These are phyloP conservation scores for Luffia ferchaultella DNA, from an alignment of 2,888 invertebrate genomes.

Conservation along the genomic window DNA sequence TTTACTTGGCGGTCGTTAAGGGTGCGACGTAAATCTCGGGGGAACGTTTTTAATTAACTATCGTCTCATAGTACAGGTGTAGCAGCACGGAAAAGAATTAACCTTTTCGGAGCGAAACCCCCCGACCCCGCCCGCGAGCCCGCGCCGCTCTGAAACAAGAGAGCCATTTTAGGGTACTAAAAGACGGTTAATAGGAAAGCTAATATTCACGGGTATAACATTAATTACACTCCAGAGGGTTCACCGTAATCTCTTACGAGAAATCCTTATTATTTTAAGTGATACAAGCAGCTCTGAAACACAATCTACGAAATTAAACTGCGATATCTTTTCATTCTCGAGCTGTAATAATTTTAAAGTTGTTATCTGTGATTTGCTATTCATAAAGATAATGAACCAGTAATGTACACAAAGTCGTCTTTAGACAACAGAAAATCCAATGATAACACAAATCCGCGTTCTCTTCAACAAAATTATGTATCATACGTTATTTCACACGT, in stretches of 20 bases:
- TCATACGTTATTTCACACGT: no score
- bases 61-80: constrained; percentile 29
- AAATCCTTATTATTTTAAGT: constrained; percentile 52
- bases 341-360: no score
- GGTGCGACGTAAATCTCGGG: constrained; percentile 32
- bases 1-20: not conserved
- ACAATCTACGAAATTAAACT: constrained; percentile 3
- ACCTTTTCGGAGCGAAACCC: constrained; percentile 15
- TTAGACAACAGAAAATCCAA: no score
- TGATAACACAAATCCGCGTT: no score
- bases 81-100: constrained; percentile 34
- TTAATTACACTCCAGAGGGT: constrained; percentile 55
- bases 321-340: not conserved
- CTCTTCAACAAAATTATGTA: no score
- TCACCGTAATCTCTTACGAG: constrained; percentile 38
- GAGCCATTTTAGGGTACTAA: constrained; percentile 50
- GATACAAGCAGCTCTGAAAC: constrained; percentile 24
- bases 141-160: constrained; percentile 28
- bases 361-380: no score
- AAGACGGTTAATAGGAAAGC: constrained; percentile 60
- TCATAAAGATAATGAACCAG: no score
- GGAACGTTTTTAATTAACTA: constrained; percentile 54
- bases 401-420: no score
- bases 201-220: constrained; percentile 56
- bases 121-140: not conserved